Percentiles rank a stretch among this genome's conserved stretches.
Evolutionary conservation across 2,113 vertebrate genomes (phyloP).

Genomic region (Carlito syrichta): DNA sequence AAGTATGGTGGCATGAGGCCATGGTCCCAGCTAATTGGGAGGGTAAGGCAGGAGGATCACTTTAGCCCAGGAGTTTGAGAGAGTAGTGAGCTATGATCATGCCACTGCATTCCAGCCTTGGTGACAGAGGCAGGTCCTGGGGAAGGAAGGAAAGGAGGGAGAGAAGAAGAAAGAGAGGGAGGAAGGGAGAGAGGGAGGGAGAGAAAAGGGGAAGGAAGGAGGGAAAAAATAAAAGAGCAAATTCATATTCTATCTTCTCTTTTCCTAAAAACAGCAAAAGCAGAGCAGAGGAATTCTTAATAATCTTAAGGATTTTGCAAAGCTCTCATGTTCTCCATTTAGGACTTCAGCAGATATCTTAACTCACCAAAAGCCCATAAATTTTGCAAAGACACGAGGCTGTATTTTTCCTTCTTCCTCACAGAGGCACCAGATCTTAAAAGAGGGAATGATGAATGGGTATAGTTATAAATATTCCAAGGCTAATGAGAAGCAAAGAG

Average conservation of each 20-base stretch:
- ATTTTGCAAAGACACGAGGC: slow-evolving; percentile 16
- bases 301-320: slow-evolving; percentile 24
- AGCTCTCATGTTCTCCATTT: background rate
- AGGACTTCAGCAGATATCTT: slow-evolving; percentile 3
- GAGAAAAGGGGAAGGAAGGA: too few species aligned
- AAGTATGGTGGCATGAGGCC: too few species aligned
- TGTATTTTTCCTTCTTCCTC: slow-evolving; percentile 37
- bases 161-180: too few species aligned
- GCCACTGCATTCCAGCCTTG: too few species aligned
- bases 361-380: slow-evolving; percentile 21
- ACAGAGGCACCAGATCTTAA: background rate
- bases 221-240: too few species aligned
- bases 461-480: slow-evolving; percentile 48
- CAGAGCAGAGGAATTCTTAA: background rate
- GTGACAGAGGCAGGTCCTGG: too few species aligned
- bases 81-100: too few species aligned
- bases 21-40: too few species aligned
- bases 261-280: background rate
- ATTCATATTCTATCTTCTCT: background rate
- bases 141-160: too few species aligned
- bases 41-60: too few species aligned
- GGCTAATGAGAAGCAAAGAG: slow-evolving; percentile 64
- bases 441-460: slow-evolving; percentile 53
- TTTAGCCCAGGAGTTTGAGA: too few species aligned
- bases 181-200: too few species aligned